Conservation (phyloP, 1,140 invertebrate species). For the Nasonia longicornis region DNA sequence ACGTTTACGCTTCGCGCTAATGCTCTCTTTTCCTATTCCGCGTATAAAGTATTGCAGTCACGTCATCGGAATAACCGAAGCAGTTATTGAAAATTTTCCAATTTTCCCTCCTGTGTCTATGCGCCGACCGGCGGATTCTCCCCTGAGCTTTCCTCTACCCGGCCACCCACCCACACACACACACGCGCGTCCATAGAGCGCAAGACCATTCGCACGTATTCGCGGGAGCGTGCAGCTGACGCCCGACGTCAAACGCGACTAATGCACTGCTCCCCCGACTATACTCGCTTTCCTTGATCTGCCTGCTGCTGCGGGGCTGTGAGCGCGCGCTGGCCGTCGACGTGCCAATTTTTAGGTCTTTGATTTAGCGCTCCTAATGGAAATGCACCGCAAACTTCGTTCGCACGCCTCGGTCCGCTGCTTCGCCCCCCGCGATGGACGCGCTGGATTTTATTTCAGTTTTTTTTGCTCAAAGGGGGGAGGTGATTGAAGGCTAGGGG, state of each 20-base stretch:
- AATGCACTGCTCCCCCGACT: slow-evolving; percentile 59
- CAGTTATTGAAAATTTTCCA: slow-evolving; percentile 20
- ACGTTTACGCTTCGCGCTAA: not conserved
- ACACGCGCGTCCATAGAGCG: slow-evolving; percentile 8
- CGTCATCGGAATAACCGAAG: not conserved
- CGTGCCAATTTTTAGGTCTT: slow-evolving; percentile 41
- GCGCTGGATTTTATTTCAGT: not conserved
- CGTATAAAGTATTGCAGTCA: not conserved
- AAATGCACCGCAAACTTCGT: slow-evolving; percentile 49
- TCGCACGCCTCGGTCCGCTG: not conserved
- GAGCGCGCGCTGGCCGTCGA: not conserved
- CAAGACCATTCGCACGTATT: slow-evolving; percentile 51
- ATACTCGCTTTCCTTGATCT: slow-evolving; percentile 9
- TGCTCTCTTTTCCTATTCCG: not conserved
- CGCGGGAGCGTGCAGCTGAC: slow-evolving; percentile 59
- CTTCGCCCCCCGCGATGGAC: not conserved
- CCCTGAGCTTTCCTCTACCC: not conserved
- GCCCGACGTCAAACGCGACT: slow-evolving; percentile 65
- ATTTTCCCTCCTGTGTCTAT: slow-evolving; percentile 18
- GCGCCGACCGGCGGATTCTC: not conserved
- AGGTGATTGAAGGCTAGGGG: not conserved
- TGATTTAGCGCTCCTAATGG: slow-evolving; percentile 48
- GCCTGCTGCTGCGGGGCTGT: not conserved
- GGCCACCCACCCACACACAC: not conserved
- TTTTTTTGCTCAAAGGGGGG: not conserved